Conservation (phyloP, 2,797 vertebrate genomes). For the Eulemur coronatus region DNA sequence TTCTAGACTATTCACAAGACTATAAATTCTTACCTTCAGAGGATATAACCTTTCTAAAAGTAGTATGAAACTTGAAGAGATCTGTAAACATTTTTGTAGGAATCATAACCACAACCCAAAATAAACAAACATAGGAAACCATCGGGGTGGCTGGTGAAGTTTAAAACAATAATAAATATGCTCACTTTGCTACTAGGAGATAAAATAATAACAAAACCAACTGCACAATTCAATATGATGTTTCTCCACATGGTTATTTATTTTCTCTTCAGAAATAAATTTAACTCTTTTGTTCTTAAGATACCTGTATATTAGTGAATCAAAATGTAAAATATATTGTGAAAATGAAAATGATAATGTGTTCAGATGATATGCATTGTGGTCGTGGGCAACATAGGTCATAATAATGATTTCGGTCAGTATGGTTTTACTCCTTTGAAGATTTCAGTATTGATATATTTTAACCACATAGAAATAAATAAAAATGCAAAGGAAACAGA, state of each 20-base stretch:
- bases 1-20: not conserved
- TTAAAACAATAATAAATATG: constrained; percentile 70
- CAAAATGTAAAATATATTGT: not conserved
- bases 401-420: not conserved
- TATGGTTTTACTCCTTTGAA: not conserved
- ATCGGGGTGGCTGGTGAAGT: constrained; percentile 61
- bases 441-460: not conserved
- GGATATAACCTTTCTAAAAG: constrained; percentile 47
- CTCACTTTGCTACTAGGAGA: constrained; percentile 66
- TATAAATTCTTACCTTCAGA: constrained; percentile 49
- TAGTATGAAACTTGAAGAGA: constrained; percentile 53
- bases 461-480: not conserved
- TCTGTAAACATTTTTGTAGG: constrained; percentile 75
- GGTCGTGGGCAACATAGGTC: not conserved
- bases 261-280: constrained; percentile 37
- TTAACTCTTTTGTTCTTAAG: constrained; percentile 53
- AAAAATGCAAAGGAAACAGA: not conserved
- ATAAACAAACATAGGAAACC: constrained; percentile 71
- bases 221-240: constrained; percentile 42
- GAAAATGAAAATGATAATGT: not conserved
- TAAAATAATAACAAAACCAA: constrained; percentile 67
- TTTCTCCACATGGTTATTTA: constrained; percentile 13
- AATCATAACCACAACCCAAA: constrained; percentile 72
- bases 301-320: not conserved
- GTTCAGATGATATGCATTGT: not conserved